Evolutionary conservation across 2,797 vertebrate genomes (phyloP).

Genomic region (Lemur catta): DNA sequence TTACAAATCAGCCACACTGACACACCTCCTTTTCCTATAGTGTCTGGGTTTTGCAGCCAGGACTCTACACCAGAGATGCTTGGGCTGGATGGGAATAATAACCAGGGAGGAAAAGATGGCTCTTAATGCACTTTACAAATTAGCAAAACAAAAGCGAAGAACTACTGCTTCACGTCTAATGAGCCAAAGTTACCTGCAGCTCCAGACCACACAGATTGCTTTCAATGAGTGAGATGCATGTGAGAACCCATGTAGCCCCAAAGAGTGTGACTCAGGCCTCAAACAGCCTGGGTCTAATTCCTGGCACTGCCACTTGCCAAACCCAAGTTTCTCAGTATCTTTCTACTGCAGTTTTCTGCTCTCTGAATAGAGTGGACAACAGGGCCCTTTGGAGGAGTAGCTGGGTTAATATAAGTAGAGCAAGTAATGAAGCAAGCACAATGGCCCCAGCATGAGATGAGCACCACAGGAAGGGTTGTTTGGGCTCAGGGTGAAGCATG

Average conservation of each 20-base stretch:
- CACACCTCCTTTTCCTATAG: background rate
- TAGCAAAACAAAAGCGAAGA: background rate
- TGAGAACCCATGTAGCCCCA: background rate
- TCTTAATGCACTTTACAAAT: background rate
- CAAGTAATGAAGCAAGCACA: background rate
- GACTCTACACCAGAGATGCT: background rate
- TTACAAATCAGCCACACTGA: background rate
- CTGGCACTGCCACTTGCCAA: background rate
- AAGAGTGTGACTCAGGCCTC: background rate
- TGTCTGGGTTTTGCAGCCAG: background rate
- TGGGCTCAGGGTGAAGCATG: background rate
- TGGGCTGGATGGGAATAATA: background rate
- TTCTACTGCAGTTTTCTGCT: background rate
- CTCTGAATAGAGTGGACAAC: background rate
- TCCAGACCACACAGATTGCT: background rate
- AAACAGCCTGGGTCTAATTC: background rate
- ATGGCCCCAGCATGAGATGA: accelerated
- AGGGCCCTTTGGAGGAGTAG: background rate
- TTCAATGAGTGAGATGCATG: background rate
- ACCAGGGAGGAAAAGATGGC: background rate
- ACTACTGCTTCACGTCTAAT: background rate
- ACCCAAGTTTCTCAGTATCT: background rate
- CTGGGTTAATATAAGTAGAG: background rate
- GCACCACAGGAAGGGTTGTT: background rate
- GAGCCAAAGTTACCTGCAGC: background rate